These are phyloP conservation scores for Heliocidaris tuberculata DNA, from an alignment of 35 echinoderm and acorn worm genomes.

Conservation along the genomic window DNA sequence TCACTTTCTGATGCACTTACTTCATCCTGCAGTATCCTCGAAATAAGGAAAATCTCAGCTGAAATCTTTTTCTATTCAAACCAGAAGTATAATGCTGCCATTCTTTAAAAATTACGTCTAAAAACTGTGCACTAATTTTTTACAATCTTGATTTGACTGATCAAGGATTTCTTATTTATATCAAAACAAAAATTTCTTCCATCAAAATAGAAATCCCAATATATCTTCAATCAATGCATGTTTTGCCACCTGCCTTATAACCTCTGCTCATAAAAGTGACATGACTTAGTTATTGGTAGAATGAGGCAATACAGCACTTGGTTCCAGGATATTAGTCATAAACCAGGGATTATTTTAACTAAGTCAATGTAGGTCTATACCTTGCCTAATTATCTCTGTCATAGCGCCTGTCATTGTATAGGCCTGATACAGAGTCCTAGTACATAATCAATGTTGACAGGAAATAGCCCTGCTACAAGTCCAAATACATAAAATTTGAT, in stretches of 20 bases:
- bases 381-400: not conserved
- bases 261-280: not conserved
- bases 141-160: too few species aligned
- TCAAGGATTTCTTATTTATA: too few species aligned
- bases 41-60: not conserved
- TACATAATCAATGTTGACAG: not conserved
- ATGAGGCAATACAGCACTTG: not conserved
- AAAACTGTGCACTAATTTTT: too few species aligned
- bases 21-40: not conserved
- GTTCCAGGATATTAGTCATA: not conserved
- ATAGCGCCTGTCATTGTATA: not conserved
- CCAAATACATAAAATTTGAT: not conserved
- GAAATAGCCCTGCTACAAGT: not conserved
- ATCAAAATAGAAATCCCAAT: too few species aligned
- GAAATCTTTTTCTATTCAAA: too few species aligned
- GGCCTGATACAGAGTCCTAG: not conserved
- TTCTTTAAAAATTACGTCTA: too few species aligned
- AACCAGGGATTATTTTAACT: not conserved
- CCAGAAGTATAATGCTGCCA: too few species aligned
- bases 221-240: too few species aligned
- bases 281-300: not conserved
- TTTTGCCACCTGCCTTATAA: too few species aligned
- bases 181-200: too few species aligned
- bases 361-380: not conserved
- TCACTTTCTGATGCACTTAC: not conserved